Evolutionary conservation across 2,888 invertebrate species (phyloP).

Genomic region (Cataglyphis albicans): DNA sequence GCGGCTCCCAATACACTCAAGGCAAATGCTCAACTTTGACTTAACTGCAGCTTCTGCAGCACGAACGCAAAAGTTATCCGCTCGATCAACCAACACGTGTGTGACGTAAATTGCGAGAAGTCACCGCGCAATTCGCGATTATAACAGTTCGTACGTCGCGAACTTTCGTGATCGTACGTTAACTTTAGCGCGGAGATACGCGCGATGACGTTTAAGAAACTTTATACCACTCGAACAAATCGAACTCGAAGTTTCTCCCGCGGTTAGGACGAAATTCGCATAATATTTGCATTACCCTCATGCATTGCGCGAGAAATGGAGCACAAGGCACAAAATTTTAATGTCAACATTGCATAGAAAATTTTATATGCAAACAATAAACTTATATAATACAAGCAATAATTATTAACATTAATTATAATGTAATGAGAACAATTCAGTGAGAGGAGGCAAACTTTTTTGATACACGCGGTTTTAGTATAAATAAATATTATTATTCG

Average conservation of each 20-base stretch:
- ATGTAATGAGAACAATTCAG: neutral
- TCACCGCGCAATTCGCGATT: neutral
- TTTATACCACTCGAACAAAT: constrained; percentile 23
- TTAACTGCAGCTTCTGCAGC: constrained; percentile 16
- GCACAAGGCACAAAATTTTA: neutral
- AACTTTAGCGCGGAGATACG: constrained; percentile 33
- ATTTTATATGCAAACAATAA: constrained; percentile 12
- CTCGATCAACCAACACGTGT: neutral
- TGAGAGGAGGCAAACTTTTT: constrained; percentile 25
- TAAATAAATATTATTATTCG: neutral
- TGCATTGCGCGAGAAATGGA: neutral
- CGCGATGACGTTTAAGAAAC: constrained; percentile 34
- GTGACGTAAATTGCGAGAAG: constrained; percentile 7
- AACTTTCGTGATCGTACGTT: constrained; percentile 6
- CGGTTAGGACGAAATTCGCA: neutral
- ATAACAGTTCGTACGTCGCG: neutral
- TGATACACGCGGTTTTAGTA: neutral
- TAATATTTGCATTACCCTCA: neutral
- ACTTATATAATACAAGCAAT: constrained; percentile 29
- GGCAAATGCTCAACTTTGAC: constrained; percentile 9
- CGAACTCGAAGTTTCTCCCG: neutral
- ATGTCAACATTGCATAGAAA: neutral
- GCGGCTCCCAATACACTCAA: neutral
- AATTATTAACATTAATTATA: neutral
- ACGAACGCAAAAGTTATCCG: neutral